Base-by-base conservation (phyloP, 2,797 vertebrate species). In the Staurois parvus region DNA sequence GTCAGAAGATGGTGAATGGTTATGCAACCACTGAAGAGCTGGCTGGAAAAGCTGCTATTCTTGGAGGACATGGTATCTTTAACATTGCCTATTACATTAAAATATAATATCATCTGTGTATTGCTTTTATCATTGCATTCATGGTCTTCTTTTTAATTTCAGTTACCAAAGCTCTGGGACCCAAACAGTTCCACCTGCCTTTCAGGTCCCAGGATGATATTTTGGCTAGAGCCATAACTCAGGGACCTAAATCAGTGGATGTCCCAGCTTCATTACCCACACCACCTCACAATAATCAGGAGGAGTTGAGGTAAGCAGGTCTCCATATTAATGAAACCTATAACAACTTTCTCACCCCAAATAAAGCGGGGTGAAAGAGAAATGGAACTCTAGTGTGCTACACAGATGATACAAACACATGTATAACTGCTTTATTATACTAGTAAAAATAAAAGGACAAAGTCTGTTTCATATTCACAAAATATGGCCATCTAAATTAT, bases 1-100 rank as follows among this genome's bases (percentile, higher is more conserved):
- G 98, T 85, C 98, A 98, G 95, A 99, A 99, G 94, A 93, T 99
- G 95, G 97, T 98, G 84, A 99, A 99, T 19, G 98, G 98, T 88
- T 99, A 98, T 64, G 98, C 98, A 68, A 98, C 98, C 34, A 97
- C 98, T 0, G 98, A 99, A 88, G 98, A 99, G 83, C 96, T 99
- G 75, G 95, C 97, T 69, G 96, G 95, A 88, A 99, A 99, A 94
- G 96, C 96, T 70, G 96, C 92, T 30, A 94, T 97, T 84, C 94
- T 99, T 87, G 95, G 95, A 89, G 92, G 92, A 1, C 95, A 94
- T 88, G 92, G 96, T 97, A 92, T 0, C 17, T 30, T 3, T 1
- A 0, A 28, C 52, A 1, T 2, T 37, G 67, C 19, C 4, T 0
- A 59, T 0, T n/a, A 59, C n/a, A 6, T 62, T n/a, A 11, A 48